phyloP scores from a whole-genome alignment of 1,140 invertebrate species.

The Drosophila pruinosa region DNA sequence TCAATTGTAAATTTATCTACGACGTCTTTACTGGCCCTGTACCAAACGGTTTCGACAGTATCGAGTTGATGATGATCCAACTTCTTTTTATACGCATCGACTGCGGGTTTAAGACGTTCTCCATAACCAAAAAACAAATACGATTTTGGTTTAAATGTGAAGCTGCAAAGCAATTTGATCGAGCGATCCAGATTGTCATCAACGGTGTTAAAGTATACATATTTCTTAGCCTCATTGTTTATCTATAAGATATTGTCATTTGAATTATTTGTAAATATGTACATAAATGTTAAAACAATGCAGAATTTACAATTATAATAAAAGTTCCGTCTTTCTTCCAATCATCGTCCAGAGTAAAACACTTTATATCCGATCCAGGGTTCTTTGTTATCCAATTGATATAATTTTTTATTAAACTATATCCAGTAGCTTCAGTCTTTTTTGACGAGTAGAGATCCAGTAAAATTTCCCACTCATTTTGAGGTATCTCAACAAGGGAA shows the following conservation, averaged over 20 bases:
- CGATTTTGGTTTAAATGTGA: too few species aligned
- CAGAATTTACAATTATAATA: constrained; percentile 15
- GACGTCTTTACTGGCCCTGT: constrained; percentile 41
- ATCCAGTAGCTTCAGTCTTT: constrained; percentile 19
- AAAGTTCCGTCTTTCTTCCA: constrained; percentile 54
- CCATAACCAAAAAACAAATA: constrained; percentile 38
- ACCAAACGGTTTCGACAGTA: constrained; percentile 43
- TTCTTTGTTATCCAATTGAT: constrained; percentile 39
- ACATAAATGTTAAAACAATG: too few species aligned
- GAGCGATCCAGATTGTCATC: constrained; percentile 32
- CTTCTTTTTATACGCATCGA: constrained; percentile 20
- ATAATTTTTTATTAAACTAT: constrained; percentile 30
- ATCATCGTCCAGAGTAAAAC: not conserved
- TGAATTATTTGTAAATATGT: too few species aligned
- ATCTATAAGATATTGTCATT: too few species aligned
- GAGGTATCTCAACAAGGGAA: not conserved
- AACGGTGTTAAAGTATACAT: constrained; percentile 51
- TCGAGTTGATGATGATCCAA: not conserved
- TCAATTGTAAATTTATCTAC: constrained; percentile 38
- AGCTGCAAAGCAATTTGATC: constrained; percentile 17
- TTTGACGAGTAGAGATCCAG: constrained; percentile 11
- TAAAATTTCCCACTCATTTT: not conserved
- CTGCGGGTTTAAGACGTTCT: constrained; percentile 30
- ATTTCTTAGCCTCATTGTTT: not conserved
- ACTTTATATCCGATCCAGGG: not conserved